phyloP scores from a whole-genome alignment of 2,888 invertebrate genomes.

The Caradrina kadenii region DNA sequence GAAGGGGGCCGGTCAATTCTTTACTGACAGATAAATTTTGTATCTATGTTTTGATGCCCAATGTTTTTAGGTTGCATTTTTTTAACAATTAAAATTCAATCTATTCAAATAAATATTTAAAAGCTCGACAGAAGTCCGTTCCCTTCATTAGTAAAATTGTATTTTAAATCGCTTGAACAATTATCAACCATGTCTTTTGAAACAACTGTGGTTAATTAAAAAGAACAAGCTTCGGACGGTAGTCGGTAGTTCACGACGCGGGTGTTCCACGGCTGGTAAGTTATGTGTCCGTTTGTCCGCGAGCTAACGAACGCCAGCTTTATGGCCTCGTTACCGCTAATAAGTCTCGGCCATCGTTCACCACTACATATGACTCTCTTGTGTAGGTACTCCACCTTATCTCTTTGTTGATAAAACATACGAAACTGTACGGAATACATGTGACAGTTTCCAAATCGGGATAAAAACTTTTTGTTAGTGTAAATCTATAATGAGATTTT shows the following conservation, averaged over 20 bases:
- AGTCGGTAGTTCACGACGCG: slow-evolving; percentile 67
- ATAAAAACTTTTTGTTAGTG: too few species aligned
- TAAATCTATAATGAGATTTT: background rate
- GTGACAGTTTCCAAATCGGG: background rate
- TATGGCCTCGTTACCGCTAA: slow-evolving; percentile 74
- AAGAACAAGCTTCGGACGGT: slow-evolving; percentile 36
- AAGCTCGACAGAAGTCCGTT: background rate
- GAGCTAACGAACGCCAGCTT: slow-evolving; percentile 62
- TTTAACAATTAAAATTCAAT: background rate
- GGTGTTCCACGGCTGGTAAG: slow-evolving; percentile 71
- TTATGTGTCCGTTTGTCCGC: slow-evolving; percentile 63
- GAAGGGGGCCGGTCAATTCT: slow-evolving; percentile 28
- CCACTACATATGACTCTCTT: slow-evolving; percentile 27
- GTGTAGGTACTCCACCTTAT: slow-evolving; percentile 35
- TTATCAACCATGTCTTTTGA: slow-evolving; percentile 7
- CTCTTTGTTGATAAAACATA: slow-evolving; percentile 13
- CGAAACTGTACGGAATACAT: background rate
- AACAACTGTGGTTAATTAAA: slow-evolving; percentile 48
- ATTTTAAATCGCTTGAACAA: slow-evolving; percentile 15
- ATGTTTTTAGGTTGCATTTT: background rate
- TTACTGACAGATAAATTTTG: background rate
- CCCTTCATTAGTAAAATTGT: slow-evolving; percentile 13
- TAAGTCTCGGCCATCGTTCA: slow-evolving; percentile 66
- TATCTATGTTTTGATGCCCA: background rate
- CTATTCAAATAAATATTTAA: background rate